A percentile compares a stretch with the other conserved stretches of the same genome.
Conservation (phyloP, 2,113 vertebrate species). For the Meleagris gallopavo region DNA sequence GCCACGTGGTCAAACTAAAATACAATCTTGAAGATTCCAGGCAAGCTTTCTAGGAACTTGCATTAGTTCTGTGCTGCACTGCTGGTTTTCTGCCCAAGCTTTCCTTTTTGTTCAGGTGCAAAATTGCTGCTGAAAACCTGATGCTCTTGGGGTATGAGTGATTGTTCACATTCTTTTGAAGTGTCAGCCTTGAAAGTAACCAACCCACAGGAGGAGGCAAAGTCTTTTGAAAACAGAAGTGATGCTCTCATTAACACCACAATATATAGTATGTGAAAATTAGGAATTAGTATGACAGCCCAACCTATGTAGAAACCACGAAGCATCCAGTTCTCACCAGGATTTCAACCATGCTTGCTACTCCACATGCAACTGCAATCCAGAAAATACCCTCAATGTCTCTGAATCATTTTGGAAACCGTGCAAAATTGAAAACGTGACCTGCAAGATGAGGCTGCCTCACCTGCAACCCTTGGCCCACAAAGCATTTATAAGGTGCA, state of each 20-base stretch:
- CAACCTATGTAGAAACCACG: neutral
- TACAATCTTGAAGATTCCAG: neutral
- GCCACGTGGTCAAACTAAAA: neutral
- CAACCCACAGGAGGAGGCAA: neutral
- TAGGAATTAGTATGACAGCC: neutral
- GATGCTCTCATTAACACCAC: neutral
- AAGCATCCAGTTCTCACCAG: neutral
- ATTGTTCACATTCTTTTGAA: neutral
- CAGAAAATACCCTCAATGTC: neutral
- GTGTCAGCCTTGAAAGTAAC: neutral
- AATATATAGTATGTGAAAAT: neutral
- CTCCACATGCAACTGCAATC: neutral
- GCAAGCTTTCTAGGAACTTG: rapidly evolving
- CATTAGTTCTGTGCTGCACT: neutral
- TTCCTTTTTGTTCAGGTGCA: neutral
- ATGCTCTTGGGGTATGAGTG: neutral
- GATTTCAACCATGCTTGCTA: neutral
- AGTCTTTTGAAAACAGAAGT: neutral
- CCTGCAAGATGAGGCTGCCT: neutral
- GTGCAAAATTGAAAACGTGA: neutral
- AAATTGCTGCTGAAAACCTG: neutral
- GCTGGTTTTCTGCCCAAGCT: neutral
- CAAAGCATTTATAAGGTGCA: neutral
- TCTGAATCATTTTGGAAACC: neutral
- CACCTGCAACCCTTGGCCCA: neutral